Conservation (phyloP, 2,797 vertebrate genomes). For the Peromyscus nudipes region DNA sequence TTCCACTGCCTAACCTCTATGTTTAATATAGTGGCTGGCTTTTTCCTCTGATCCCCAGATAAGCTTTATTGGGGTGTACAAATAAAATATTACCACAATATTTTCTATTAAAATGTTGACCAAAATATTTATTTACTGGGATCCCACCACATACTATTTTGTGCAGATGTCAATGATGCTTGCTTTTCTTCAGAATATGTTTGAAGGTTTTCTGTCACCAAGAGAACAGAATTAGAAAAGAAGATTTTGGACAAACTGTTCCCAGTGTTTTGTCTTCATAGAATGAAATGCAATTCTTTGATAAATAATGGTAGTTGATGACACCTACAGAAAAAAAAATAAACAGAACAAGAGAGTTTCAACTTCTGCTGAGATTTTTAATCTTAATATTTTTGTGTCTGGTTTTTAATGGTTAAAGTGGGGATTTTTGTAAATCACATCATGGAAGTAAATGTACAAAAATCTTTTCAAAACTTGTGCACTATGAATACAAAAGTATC, state of each 20-base stretch:
- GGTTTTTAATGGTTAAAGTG: constrained; percentile 58
- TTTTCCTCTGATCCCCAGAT: too few species aligned
- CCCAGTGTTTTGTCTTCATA: constrained; percentile 10
- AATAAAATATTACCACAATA: neutral
- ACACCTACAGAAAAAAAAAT: neutral
- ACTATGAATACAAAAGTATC: constrained; percentile 58
- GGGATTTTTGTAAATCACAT: constrained; percentile 24
- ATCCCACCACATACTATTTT: constrained; percentile 12
- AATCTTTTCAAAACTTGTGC: constrained; percentile 43
- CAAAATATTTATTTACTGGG: constrained; percentile 3
- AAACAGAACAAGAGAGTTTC: constrained; percentile 37
- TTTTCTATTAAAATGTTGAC: constrained; percentile 31
- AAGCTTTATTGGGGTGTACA: neutral
- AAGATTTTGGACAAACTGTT: constrained; percentile 6
- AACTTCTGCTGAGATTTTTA: constrained; percentile 56
- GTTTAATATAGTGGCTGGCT: too few species aligned
- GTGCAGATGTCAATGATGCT: neutral
- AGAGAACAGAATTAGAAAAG: constrained; percentile 38
- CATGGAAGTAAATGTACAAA: constrained; percentile 37
- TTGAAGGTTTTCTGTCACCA: neutral
- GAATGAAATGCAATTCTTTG: constrained; percentile 1
- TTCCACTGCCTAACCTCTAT: too few species aligned
- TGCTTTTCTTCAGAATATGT: constrained; percentile 49
- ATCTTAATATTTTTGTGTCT: constrained; percentile 27
- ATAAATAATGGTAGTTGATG: constrained; percentile 49